A percentile compares a stretch with the other conserved stretches of the same genome.
These are phyloP conservation scores for Tamias sibiricus DNA, from an alignment of 2,113 vertebrate species.

Conservation along the genomic window DNA sequence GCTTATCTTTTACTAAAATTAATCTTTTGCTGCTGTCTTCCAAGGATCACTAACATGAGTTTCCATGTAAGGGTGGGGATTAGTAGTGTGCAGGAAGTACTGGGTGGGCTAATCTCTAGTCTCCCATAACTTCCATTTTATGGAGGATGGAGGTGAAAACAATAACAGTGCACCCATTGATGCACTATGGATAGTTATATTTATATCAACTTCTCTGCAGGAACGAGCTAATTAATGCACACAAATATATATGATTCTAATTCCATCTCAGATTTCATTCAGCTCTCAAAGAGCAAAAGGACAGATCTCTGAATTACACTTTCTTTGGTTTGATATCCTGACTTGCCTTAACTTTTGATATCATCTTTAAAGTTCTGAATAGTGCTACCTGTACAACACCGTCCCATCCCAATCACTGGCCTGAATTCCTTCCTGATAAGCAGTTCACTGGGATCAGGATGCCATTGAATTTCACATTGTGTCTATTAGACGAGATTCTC, in stretches of 20 bases:
- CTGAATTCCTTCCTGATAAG: neutral
- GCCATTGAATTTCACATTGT: neutral
- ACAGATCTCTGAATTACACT: neutral
- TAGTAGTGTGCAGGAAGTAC: neutral
- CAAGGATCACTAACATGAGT: neutral
- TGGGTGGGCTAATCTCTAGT: neutral
- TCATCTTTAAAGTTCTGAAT: neutral
- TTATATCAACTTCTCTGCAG: neutral
- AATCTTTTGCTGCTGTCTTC: neutral
- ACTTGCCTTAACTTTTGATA: neutral
- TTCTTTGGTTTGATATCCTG: neutral
- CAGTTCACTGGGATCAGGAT: neutral
- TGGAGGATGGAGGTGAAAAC: neutral
- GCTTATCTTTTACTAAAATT: conserved; percentile 5
- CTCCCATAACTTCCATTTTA: neutral
- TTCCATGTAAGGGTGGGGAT: neutral
- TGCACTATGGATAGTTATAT: neutral
- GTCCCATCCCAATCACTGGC: neutral
- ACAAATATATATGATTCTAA: neutral
- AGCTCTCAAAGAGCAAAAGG: neutral
- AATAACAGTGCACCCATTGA: neutral
- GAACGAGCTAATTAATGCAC: neutral
- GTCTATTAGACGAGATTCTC: neutral
- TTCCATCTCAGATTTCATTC: neutral
- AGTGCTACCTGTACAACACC: neutral